Base-by-base conservation (phyloP, 1,140 invertebrate species). In the Tetragonula clypearis region DNA sequence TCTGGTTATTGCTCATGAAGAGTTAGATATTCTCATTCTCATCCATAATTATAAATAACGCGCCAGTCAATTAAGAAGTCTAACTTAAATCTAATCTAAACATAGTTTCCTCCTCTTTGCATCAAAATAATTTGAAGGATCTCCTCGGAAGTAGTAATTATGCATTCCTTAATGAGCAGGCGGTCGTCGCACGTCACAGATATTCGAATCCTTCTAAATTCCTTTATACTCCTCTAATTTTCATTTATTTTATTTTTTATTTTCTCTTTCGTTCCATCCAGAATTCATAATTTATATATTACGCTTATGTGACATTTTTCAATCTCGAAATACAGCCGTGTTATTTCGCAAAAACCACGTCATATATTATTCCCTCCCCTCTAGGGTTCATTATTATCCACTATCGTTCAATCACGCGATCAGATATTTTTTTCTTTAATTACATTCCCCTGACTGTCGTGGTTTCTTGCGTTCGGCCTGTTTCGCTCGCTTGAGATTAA, bases 201-300 rank as follows among this genome's bases (percentile, higher is more conserved):
- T 30, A 17, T 26, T 76, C 71, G 41, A n/a, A 21, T 17, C 23
- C 17, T 35, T 26, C 23, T 60, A 8, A 78, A 78, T 78, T 78
- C 35, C 15, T 9, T 15, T 1, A 14, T 49, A n/a, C 30, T 15
- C 55, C 23, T 23, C 11, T 23, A 72, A 15, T 30, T 23, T 49
- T 65, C 21, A 17, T 53, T 66, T 41, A 71, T 53, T 35, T 72
- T 17, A 41, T 49, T 49, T 71, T 49, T 49, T 71, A 49, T 49
- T 49, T 58, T 23, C 55, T 5, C 55, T 56, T 35, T 14, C 12
- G 0, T 35, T 14, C 19, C 4, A 30, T 9, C 8, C 21, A 30
- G 17, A 80, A 80, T 80, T 68, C 35, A 35, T 53, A 56, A 73
- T 71, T 81, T 81, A 41, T 26, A 30, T 19, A 60, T 81, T 81